Conservation (phyloP, 2,797 vertebrate genomes). For the Alfaro cultratus region DNA sequence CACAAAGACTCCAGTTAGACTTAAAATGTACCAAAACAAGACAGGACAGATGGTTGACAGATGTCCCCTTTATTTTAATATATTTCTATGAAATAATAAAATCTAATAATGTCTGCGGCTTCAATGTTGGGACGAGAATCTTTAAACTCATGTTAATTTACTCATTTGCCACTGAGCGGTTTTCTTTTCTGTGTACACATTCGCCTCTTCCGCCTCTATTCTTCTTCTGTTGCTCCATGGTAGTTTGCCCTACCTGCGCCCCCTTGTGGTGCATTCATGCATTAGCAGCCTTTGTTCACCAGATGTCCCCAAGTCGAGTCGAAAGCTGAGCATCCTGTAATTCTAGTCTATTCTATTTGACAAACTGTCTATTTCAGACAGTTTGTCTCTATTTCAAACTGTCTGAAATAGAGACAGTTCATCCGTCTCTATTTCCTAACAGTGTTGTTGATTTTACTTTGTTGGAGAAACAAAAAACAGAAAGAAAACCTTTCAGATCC, state of each 20-base stretch:
- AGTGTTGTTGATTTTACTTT: too few species aligned
- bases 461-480: too few species aligned
- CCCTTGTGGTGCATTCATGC: neutral
- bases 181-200: conserved; percentile 4
- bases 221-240: neutral
- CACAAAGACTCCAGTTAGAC: neutral
- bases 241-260: neutral
- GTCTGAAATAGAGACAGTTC: too few species aligned
- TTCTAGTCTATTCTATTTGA: too few species aligned
- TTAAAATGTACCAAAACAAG: neutral
- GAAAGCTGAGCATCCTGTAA: too few species aligned
- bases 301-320: too few species aligned
- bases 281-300: neutral
- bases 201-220: neutral
- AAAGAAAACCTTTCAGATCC: too few species aligned
- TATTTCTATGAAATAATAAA: neutral
- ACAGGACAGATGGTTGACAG: neutral
- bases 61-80: neutral
- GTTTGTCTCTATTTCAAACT: too few species aligned
- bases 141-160: neutral
- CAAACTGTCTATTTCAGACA: too few species aligned
- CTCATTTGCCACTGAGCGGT: neutral
- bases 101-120: neutral
- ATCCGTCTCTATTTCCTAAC: too few species aligned
- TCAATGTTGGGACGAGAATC: neutral